Evolutionary conservation across 2,888 invertebrate species (phyloP), one percentile per base, ranked within the genome.

Genomic region (Cosmia trapezina): DNA sequence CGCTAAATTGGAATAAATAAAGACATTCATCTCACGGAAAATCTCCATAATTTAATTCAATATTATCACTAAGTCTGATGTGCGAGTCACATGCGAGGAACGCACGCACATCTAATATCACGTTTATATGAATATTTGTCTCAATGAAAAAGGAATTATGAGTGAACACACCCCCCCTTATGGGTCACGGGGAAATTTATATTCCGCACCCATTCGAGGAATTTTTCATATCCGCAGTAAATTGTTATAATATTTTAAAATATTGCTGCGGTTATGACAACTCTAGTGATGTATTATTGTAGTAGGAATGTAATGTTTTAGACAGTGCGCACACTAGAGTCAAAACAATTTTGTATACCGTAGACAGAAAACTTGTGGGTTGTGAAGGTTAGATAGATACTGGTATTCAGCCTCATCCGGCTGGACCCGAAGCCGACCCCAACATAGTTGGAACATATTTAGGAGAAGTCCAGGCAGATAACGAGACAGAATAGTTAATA

Each of bases 91-190:
- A 91, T 89, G 87, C 90, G 75, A 84, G 80, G 89, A 92, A 93
- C 91, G 92, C 93, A 92, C 93, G 88, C 89, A 83, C 86, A 81
- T 87, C 87, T 93, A 92, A 92, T 92, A 92, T 89, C 88, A 91
- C 82, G 73, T 80, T 93, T 92, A 92, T 94, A 94, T 92, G 94
- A 93, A 94, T 95, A 95, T 96, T 96, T 95, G 95, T 95, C 94
- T 95, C 95, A 95, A 95, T 95, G 94, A 94, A 95, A 95, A 94
- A 89, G 91, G 93, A 94, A 95, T 95, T 95, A 95, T 91, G 93
- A 91, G 88, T 80, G 87, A 88, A 89, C 90, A 91, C 91, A 91
- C 83, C 91, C 92, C 92, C 89, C 87, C 87, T 90, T 89, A 88
- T 88, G 92, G 92, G 91, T 91, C 92, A 91, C 90, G 89, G 80